These are phyloP conservation scores for Pseudachorutes palmiensis DNA, from an alignment of 1,140 invertebrate species.

Conservation along the genomic window DNA sequence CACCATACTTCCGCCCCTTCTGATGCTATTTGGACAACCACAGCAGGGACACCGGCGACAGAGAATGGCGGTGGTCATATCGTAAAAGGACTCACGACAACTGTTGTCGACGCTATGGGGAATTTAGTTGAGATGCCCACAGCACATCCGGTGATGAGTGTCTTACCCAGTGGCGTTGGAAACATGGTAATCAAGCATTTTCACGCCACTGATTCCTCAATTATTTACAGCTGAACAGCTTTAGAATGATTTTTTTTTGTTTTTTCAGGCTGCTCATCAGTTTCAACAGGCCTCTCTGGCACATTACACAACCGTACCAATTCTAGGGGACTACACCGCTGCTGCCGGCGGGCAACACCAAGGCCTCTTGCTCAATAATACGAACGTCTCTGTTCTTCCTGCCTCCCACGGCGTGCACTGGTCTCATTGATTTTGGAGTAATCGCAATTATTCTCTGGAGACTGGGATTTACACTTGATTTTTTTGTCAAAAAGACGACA, in stretches of 20 bases:
- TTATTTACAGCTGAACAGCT: not conserved
- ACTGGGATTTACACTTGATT: too few relatives aligned
- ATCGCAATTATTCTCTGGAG: too few relatives aligned
- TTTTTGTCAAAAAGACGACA: too few relatives aligned
- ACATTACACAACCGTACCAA: constrained; percentile 30
- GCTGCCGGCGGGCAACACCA: constrained; percentile 27
- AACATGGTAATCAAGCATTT: constrained; percentile 8
- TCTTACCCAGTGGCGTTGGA: constrained; percentile 17
- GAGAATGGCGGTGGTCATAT: constrained; percentile 24
- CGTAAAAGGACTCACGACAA: constrained; percentile 22
- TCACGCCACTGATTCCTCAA: not conserved
- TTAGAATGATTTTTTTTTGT: not conserved
- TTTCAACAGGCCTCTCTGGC: constrained; percentile 22
- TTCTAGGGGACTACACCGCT: constrained; percentile 29
- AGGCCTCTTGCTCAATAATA: constrained; percentile 33
- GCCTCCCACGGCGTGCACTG: constrained; percentile 25
- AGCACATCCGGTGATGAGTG: constrained; percentile 21
- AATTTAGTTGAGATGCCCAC: constrained; percentile 23
- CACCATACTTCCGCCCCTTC: constrained; percentile 35
- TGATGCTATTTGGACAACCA: constrained; percentile 33
- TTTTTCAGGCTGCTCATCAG: constrained; percentile 21
- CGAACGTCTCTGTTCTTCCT: constrained; percentile 28
- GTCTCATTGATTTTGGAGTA: constrained; percentile 23
- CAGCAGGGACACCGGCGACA: not conserved
- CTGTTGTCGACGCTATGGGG: constrained; percentile 27